phyloP scores from a whole-genome alignment of 2,888 invertebrate genomes.

The Drosophila putrida region DNA sequence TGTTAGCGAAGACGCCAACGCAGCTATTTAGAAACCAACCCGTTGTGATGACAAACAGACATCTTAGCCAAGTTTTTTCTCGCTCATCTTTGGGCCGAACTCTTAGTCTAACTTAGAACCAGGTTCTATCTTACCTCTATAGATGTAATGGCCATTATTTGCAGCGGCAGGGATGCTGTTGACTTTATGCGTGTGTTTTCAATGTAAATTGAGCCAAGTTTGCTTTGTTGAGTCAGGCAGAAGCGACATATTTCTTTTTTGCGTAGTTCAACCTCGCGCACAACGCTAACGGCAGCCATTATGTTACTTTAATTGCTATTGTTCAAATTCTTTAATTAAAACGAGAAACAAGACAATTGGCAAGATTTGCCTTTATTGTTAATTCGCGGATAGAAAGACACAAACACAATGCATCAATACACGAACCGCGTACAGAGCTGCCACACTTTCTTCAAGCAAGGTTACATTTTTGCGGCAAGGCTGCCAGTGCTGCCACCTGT shows the following conservation, averaged over 20 bases:
- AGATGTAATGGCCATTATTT: constrained; percentile 91
- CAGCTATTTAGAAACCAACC: constrained; percentile 79
- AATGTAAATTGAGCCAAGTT: constrained; percentile 89
- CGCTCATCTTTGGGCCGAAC: constrained; percentile 11
- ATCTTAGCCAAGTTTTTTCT: constrained; percentile 64
- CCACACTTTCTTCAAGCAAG: constrained; percentile 20
- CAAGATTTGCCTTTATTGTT: constrained; percentile 21
- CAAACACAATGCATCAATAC: constrained; percentile 60
- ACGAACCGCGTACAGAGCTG: constrained; percentile 48
- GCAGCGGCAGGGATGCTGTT: constrained; percentile 89
- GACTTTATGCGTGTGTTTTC: constrained; percentile 87
- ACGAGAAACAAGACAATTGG: constrained; percentile 5
- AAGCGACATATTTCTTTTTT: constrained; percentile 90
- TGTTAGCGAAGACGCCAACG: constrained; percentile 73
- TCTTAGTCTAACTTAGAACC: constrained; percentile 63
- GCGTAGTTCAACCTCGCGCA: constrained; percentile 86
- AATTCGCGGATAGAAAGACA: constrained; percentile 24
- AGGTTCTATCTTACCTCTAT: constrained; percentile 88
- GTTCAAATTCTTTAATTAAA: neutral
- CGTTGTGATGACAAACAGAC: constrained; percentile 23
- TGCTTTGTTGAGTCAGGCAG: constrained; percentile 88
- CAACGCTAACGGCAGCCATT: constrained; percentile 45
- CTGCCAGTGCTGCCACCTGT: constrained; percentile 39
- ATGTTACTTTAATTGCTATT: constrained; percentile 9
- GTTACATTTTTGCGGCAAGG: neutral